Evolutionary conservation across 2,797 vertebrate genomes (phyloP).

Genomic region (Numenius phaeopus): DNA sequence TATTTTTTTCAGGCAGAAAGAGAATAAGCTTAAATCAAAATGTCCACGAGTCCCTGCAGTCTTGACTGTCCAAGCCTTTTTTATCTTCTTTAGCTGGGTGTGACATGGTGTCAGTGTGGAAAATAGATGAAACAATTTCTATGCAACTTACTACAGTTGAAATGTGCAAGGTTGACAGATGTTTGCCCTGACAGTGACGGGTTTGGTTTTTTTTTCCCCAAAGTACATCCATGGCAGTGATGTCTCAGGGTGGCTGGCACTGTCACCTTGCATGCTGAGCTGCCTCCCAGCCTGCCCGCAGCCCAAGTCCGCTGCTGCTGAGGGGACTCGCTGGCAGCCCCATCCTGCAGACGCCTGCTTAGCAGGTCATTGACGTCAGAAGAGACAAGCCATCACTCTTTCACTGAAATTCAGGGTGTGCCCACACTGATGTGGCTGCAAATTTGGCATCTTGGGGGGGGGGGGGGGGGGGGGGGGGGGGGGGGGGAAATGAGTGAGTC

Average conservation of each 20-base stretch:
- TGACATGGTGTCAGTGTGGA: background rate
- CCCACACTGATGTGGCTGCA: background rate
- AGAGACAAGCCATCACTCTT: background rate
- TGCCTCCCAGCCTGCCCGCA: background rate
- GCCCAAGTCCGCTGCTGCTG: background rate
- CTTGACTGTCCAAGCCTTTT: background rate
- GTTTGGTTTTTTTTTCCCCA: background rate
- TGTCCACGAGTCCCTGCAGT: background rate
- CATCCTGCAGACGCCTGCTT: background rate
- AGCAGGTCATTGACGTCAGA: background rate
- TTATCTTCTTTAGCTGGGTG: background rate
- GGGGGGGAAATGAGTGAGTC: rapidly evolving
- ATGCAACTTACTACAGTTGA: background rate
- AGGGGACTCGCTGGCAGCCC: rapidly evolving
- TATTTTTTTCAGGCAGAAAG: background rate
- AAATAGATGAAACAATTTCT: background rate
- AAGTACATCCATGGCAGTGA: background rate
- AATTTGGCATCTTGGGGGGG: background rate
- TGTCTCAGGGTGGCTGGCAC: background rate
- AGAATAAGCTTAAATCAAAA: background rate
- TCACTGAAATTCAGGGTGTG: rapidly evolving
- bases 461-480: too few species aligned
- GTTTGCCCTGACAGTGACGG: background rate
- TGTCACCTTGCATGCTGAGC: background rate
- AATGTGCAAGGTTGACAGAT: background rate